These are phyloP conservation scores for Barypeithes pellucidus DNA, from an alignment of 2,888 invertebrate species.

Conservation along the genomic window DNA sequence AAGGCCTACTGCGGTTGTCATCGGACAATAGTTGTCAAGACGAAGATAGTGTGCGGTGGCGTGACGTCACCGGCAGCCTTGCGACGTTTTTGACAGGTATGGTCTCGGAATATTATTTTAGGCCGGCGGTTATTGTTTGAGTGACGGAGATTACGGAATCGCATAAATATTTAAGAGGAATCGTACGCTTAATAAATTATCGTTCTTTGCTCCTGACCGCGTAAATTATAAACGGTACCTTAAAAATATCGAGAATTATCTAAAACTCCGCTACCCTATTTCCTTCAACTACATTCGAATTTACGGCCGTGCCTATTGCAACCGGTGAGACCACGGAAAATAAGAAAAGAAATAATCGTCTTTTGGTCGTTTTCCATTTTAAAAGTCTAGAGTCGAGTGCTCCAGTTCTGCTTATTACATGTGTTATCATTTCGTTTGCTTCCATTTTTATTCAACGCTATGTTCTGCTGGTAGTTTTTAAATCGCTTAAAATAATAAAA, in stretches of 20 bases:
- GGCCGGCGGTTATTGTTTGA: neutral
- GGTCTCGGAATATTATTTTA: neutral
- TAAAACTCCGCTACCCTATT: too few species aligned
- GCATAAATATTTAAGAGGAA: too few species aligned
- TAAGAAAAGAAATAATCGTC: constrained; percentile 4
- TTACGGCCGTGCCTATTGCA: neutral
- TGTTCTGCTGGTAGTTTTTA: too few species aligned
- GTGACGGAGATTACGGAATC: neutral
- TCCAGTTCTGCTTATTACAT: neutral
- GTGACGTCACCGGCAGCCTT: constrained; percentile 14
- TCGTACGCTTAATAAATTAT: too few species aligned
- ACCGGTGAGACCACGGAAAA: neutral
- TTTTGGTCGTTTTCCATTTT: constrained; percentile 6
- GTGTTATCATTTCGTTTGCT: too few species aligned
- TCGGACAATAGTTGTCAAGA: constrained; percentile 26
- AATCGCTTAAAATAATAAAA: too few species aligned
- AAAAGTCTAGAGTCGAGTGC: neutral
- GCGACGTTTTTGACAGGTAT: constrained; percentile 19
- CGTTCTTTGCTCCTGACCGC: too few species aligned
- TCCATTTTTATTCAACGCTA: too few species aligned
- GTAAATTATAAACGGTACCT: too few species aligned
- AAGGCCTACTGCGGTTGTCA: constrained; percentile 13
- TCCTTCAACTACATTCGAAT: too few species aligned
- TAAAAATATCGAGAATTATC: too few species aligned
- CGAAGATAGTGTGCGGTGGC: constrained; percentile 10